phyloP scores from a whole-genome alignment of 1,140 invertebrate genomes.

The Spodoptera frugiperda region DNA sequence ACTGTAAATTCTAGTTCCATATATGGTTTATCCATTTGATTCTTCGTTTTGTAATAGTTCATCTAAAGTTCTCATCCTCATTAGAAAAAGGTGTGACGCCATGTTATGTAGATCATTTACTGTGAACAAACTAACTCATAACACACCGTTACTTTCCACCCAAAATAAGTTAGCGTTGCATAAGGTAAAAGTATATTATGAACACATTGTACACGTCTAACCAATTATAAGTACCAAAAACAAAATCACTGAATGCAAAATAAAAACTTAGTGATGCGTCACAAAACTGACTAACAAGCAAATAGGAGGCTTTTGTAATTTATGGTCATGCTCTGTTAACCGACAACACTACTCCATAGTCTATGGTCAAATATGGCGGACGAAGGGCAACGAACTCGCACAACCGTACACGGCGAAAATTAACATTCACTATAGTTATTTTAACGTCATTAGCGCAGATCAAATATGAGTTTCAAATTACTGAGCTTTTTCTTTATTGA shows the following conservation, averaged over 20 bases:
- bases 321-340: slow-evolving; percentile 80
- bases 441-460: slow-evolving; percentile 68
- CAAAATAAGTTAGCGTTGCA: background rate
- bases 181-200: slow-evolving; percentile 26
- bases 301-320: slow-evolving; percentile 66
- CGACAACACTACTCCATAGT: slow-evolving; percentile 67
- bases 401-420: slow-evolving; percentile 71
- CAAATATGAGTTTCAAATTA: slow-evolving; percentile 52
- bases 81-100: too few relatives aligned
- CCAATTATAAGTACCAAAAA: slow-evolving; percentile 21
- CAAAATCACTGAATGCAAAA: slow-evolving; percentile 54
- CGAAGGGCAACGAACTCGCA: slow-evolving; percentile 68
- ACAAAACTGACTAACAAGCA: slow-evolving; percentile 54
- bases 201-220: slow-evolving; percentile 10
- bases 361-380: slow-evolving; percentile 77
- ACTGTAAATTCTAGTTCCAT: too few relatives aligned
- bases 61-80: too few relatives aligned
- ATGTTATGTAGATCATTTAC: too few relatives aligned
- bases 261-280: slow-evolving; percentile 59
- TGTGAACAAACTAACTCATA: background rate
- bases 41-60: too few relatives aligned
- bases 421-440: slow-evolving; percentile 76
- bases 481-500: slow-evolving; percentile 20
- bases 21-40: too few relatives aligned
- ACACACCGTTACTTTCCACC: background rate